Evolutionary conservation across 2,113 vertebrate genomes (phyloP).

Genomic region (Neopipo cinnamomea): DNA sequence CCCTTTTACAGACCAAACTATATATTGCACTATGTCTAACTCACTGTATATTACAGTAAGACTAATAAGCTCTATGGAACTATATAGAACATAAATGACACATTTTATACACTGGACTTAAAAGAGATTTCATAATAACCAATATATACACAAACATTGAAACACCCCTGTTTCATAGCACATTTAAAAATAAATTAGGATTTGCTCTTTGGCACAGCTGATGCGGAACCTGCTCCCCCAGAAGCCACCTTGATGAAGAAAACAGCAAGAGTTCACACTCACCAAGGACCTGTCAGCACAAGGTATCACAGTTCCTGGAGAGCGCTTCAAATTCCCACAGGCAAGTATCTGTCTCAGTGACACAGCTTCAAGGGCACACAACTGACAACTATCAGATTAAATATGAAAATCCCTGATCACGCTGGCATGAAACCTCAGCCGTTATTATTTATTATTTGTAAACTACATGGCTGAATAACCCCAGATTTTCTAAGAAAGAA

Average conservation of each 20-base stretch:
- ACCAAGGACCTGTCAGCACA: conserved; percentile 51
- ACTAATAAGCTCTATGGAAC: neutral
- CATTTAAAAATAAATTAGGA: neutral
- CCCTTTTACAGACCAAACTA: neutral
- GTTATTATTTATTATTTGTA: neutral
- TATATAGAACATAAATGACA: neutral
- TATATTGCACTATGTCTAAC: neutral
- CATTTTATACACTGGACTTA: neutral
- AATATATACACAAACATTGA: accelerated
- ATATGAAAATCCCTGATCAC: conserved; percentile 41
- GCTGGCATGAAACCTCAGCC: neutral
- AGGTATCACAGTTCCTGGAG: conserved; percentile 17
- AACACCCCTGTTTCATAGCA: neutral
- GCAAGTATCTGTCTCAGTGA: neutral
- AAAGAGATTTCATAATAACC: neutral
- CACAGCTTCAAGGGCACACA: conserved; percentile 33
- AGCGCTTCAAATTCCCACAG: conserved; percentile 26
- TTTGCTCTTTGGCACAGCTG: conserved; percentile 11
- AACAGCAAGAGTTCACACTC: conserved; percentile 60
- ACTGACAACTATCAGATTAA: neutral
- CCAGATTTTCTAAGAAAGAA: neutral
- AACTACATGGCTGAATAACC: neutral
- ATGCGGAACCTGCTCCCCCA: neutral
- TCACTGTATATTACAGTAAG: neutral
- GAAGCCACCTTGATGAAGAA: conserved; percentile 55